These are phyloP conservation scores for Nasua narica DNA, from an alignment of 2,797 vertebrate genomes.

Conservation along the genomic window DNA sequence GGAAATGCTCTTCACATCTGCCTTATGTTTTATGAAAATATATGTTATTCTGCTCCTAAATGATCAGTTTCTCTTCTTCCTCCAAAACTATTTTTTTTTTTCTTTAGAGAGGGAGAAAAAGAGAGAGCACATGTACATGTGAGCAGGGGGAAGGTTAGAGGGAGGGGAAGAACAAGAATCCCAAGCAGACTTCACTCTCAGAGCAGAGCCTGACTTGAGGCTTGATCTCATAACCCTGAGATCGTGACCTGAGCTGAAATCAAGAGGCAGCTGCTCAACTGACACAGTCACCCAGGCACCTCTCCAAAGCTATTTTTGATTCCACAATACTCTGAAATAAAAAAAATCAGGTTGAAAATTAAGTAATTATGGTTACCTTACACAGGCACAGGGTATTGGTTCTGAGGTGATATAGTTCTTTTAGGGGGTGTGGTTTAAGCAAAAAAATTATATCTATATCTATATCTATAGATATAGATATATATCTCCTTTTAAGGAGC, in stretches of 20 bases:
- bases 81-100: background rate
- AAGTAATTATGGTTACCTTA: background rate
- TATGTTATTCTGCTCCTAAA: background rate
- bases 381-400: background rate
- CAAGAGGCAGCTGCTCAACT: background rate
- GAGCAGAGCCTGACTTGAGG: background rate
- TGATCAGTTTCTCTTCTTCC: background rate
- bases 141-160: background rate
- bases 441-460: background rate
- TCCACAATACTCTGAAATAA: background rate
- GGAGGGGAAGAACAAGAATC: background rate
- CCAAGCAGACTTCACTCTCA: background rate
- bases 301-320: background rate
- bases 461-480: too few relatives aligned
- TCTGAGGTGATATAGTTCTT: background rate
- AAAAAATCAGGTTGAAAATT: background rate
- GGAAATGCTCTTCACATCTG: background rate
- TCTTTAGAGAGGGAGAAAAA: background rate
- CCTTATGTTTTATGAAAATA: background rate
- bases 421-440: background rate
- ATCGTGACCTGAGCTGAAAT: background rate
- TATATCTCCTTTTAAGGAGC: background rate
- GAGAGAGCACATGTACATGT: fast-evolving
- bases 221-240: background rate
- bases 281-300: background rate